phyloP scores from a whole-genome alignment of 2,113 vertebrate genomes.

The Parus major region DNA sequence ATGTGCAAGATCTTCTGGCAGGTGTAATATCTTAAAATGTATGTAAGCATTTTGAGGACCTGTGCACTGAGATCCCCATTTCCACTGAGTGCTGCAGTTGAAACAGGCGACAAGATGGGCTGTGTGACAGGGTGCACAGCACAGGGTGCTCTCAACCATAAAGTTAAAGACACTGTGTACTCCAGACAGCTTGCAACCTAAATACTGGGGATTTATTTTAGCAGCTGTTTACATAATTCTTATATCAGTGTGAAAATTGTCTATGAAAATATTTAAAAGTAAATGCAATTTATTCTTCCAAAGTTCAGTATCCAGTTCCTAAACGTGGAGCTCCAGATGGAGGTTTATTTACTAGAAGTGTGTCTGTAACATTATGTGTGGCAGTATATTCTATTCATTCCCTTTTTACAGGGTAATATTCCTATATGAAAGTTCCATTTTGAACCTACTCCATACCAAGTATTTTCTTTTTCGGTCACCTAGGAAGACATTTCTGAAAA shows the following conservation, averaged over 20 bases:
- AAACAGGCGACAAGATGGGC: background rate
- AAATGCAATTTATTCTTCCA: slow-evolving; percentile 64
- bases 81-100: background rate
- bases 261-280: slow-evolving; percentile 59
- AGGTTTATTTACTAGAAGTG: slow-evolving; percentile 42
- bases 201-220: slow-evolving; percentile 16
- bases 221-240: slow-evolving; percentile 30
- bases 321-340: slow-evolving; percentile 50
- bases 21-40: background rate
- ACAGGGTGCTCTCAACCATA: background rate
- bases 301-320: slow-evolving; percentile 62
- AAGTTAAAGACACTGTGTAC: background rate
- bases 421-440: background rate
- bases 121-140: background rate
- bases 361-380: background rate
- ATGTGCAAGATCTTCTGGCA: background rate
- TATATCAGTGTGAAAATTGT: slow-evolving; percentile 52
- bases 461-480: background rate
- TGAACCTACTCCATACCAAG: background rate
- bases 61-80: background rate
- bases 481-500: slow-evolving; percentile 8
- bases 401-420: background rate
- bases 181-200: slow-evolving; percentile 8
- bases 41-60: background rate
- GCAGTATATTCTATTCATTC: background rate